Base-by-base conservation (phyloP, 2,113 vertebrate species). In the Tetrao urogallus region DNA sequence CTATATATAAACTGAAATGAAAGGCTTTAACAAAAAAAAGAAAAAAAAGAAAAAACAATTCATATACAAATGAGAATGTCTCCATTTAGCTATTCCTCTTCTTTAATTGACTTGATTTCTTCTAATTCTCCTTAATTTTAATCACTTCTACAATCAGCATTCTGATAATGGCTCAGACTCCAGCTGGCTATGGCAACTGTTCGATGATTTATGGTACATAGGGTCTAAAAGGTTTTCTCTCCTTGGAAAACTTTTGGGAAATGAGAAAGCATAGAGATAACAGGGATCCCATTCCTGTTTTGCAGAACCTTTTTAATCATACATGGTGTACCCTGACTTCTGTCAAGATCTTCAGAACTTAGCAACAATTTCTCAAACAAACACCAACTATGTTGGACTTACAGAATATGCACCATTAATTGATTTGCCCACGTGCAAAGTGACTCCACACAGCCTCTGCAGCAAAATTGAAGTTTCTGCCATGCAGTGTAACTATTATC, bases 61-160 rank as follows among this genome's bases (percentile, higher is more conserved):
- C 57, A 83, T 74, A 86, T 76, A 74, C 11, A 45, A 42, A 65
- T 61, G n/a, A 5, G 3, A 47, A 58, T n/a, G 13, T 38, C 45
- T 82, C 27, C 6, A n/a, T 9, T 73, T 42, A 8, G 2, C 5
- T 10, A 73, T 80, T 80, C 13, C 27, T 47, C 20, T 4, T 5
- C 11, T 94, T 90, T 93, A 90, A 56, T 77, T 72, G 47, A 56
- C 8, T 86, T 81, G 4, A 15, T 76, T 4, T 80, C 11, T 82
- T 82, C 48, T 19, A 18, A 54, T 61, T 77, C 67, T 73, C 11
- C 75, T 81, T 64, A 63, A 71, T 73, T 88, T 80, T 64, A 36
- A 42, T 27, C 25, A 9, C 28, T 57, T 76, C 30, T 75, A 10
- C 43, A 83, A 88, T 75, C 78, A 91, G 38, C 10, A 42, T 80